Conservation (phyloP, 1,140 invertebrate genomes). For the Neomicropteryx cornuta region DNA sequence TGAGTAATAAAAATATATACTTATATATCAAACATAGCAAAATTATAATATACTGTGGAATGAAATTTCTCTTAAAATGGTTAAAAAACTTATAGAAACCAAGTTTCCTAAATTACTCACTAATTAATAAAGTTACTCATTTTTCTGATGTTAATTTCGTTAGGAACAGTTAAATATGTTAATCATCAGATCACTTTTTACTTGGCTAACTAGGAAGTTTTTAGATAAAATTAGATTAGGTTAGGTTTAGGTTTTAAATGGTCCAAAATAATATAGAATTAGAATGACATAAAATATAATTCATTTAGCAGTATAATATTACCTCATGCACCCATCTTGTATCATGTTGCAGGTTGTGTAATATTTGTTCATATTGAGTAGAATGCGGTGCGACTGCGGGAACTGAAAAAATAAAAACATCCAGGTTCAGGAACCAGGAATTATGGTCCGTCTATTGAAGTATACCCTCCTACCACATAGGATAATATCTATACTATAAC, state of each 20-base stretch:
- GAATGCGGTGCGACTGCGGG: conserved; percentile 9
- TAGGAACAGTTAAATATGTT: conserved; percentile 1
- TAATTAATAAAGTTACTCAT: no score
- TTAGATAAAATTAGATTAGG: background rate
- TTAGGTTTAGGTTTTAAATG: background rate
- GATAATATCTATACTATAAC: no score
- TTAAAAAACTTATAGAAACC: no score
- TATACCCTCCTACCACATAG: no score
- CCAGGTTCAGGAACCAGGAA: no score
- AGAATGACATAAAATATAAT: background rate
- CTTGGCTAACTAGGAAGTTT: background rate
- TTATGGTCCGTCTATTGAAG: no score
- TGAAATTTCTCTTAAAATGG: no score
- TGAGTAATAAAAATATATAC: no score
- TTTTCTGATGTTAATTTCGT: no score
- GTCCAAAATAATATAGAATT: background rate
- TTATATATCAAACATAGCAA: no score
- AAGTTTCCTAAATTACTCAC: no score
- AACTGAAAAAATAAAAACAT: conserved; percentile 10
- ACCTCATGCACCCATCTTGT: conserved; percentile 15
- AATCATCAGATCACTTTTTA: conserved; percentile 1
- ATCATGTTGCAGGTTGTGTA: conserved; percentile 14
- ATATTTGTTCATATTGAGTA: conserved; percentile 14
- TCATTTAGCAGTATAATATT: background rate
- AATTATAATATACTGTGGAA: no score